Base-by-base conservation (phyloP, 2,888 invertebrate genomes). In the Eupithecia centaureata region DNA sequence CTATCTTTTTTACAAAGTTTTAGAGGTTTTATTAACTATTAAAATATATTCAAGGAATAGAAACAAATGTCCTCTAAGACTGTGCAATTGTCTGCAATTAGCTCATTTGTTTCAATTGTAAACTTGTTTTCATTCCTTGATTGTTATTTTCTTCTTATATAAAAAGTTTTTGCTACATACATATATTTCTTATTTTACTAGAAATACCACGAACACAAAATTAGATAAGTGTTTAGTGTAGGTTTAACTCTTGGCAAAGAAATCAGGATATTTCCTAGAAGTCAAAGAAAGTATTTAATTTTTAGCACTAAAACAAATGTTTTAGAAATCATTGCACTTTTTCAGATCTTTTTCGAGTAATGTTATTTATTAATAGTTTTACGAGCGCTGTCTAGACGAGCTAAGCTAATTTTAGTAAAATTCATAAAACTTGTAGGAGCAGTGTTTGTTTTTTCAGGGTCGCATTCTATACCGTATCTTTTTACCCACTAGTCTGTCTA, bases 251-350 rank as follows among this genome's bases (percentile, higher is more conserved):
- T 68, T 68, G 68, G 67, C 65, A 72, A 66, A 57, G 60, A 60
- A 35, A 61, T 51, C 62, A 61, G 59, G 57, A 57, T 60, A 38
- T n/a, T n/a, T n/a, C n/a, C 58, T 33, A 62, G 32, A 61, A 47
- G 54, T 54, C 25, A 51, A n/a, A n/a, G n/a, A 38, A 67, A 65
- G 38, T 13, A 35, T 38, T 25, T 51, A 67, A 69, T 73, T 70
- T 68, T 65, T 67, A 68, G 58, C 32, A 28, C 7, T 22, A 18
- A 35, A 12, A 32, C 32, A 15, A 30, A 32, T 47, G 62, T 25
- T 68, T 59, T 35, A 64, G 42, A 65, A 62, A 63, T 57, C 59
- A 70, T 70, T 69, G 65, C 67, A 67, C 47, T 68, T 65, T 59
- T 15, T 30, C 60, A 28, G 25, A 18, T 25, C 38, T 42, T 32